These are phyloP conservation scores for Talpa occidentalis DNA, from an alignment of 2,113 vertebrate species.

Conservation along the genomic window DNA sequence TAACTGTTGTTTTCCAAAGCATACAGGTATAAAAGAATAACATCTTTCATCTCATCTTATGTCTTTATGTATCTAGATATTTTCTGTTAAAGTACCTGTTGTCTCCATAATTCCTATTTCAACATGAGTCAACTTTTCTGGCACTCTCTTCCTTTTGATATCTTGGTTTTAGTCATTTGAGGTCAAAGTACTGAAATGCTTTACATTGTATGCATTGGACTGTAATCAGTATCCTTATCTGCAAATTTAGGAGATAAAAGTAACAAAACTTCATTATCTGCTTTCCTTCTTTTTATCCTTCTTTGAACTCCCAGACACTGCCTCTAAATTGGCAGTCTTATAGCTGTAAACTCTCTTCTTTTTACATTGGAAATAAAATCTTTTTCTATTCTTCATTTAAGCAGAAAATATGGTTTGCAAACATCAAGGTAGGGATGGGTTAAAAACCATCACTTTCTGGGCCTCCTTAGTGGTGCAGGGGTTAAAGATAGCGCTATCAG, in stretches of 20 bases:
- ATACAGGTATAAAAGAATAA: background rate
- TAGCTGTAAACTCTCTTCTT: background rate
- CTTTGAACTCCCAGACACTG: background rate
- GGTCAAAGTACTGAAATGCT: background rate
- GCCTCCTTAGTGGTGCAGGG: too few species aligned
- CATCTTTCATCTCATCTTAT: background rate
- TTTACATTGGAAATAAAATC: background rate
- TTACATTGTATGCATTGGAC: background rate
- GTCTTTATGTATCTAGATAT: background rate
- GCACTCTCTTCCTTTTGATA: background rate
- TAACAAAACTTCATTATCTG: background rate
- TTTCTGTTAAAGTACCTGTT: background rate
- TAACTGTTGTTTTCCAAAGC: background rate
- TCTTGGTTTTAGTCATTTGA: background rate
- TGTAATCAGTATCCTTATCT: background rate
- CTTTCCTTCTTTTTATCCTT: background rate
- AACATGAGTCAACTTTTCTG: background rate
- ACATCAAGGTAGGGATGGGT: background rate
- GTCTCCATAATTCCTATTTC: background rate
- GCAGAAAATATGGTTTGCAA: background rate
- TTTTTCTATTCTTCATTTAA: background rate
- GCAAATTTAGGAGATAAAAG: background rate
- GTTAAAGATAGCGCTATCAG: background rate
- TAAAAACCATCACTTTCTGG: background rate
- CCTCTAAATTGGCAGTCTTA: background rate